Conservation (phyloP, 2,113 vertebrate genomes). For the Chaenocephalus aceratus region DNA sequence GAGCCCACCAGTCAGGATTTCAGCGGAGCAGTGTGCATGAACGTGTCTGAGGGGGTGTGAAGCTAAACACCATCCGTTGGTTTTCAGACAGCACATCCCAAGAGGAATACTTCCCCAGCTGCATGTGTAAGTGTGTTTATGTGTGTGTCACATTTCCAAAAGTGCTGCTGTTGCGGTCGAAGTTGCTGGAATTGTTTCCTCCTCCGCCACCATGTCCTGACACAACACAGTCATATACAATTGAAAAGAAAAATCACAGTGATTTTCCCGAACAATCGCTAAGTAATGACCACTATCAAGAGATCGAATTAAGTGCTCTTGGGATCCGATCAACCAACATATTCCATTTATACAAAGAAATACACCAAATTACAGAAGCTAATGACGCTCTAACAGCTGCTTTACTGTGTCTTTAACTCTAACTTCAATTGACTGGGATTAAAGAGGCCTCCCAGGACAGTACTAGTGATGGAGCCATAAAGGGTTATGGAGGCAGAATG, state of each 20-base stretch:
- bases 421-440: slow-evolving; percentile 8
- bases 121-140: slow-evolving; percentile 20
- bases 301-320: slow-evolving; percentile 2
- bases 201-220: not conserved
- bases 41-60: slow-evolving; percentile 65
- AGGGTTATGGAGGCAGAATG: slow-evolving; percentile 47
- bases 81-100: slow-evolving; percentile 64
- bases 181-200: slow-evolving; percentile 4
- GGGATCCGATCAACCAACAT: not conserved
- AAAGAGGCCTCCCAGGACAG: slow-evolving; percentile 22
- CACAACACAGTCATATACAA: not conserved
- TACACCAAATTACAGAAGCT: not conserved
- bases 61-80: slow-evolving; percentile 70
- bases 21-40: slow-evolving; percentile 56
- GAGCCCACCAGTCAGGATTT: slow-evolving; percentile 67
- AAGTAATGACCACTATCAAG: not conserved
- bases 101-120: slow-evolving; percentile 55
- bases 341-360: slow-evolving; percentile 11
- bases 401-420: slow-evolving; percentile 17
- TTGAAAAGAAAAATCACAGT: not conserved
- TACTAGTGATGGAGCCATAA: slow-evolving; percentile 15
- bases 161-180: not conserved
- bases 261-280: not conserved
- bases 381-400: not conserved
- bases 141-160: slow-evolving; percentile 31